Base-by-base conservation (phyloP, 2,888 invertebrate genomes). In the Drosophila ezoana region DNA sequence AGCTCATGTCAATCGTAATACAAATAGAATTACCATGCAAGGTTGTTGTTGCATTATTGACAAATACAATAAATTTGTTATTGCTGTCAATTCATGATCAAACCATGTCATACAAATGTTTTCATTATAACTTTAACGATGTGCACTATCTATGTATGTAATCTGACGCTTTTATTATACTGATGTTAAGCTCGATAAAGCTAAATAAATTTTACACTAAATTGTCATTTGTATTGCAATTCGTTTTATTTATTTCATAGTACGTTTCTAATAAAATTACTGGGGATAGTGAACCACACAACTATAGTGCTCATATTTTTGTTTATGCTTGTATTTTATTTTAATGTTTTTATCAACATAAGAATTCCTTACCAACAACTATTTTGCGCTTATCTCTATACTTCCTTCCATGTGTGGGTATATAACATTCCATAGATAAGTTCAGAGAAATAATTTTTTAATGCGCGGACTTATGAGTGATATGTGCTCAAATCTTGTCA, bases 91-190 rank as follows among this genome's bases (percentile, higher is more conserved):
- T 68, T 48, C 48, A 58, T 57, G 61, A 64, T 63, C 61, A 62
- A 41, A 28, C n/a, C 51, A 44, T 64, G 61, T 68, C 71, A 80
- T 82, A 82, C 71, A 71, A 82, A 81, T 77, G 71, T 44, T 53
- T 77, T 65, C 52, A 80, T 82, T 79, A 79, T 69, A 40, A 48
- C 56, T 45, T 62, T 44, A 38, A 54, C 63, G 59, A 54, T 59
- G 44, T 20, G 9, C 20, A 62, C 67, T 71, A 61, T 74, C 69
- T 60, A 40, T 60, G 53, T 60, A 32, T 60, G 45, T 63, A 57
- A 75, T 59, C 70, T 38, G 23, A 23, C 28, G 41, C 48, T 58
- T 74, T 54, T 47, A 64, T 70, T 65, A 61, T 37, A 44, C 35
- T 60, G 44, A 44, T 52, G 20, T 16, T 53, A 45, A 38, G 35